A percentile compares a stretch with the other conserved stretches of the same genome.
These are phyloP conservation scores for Noctua janthina DNA, from an alignment of 2,888 invertebrate genomes.

Conservation along the genomic window DNA sequence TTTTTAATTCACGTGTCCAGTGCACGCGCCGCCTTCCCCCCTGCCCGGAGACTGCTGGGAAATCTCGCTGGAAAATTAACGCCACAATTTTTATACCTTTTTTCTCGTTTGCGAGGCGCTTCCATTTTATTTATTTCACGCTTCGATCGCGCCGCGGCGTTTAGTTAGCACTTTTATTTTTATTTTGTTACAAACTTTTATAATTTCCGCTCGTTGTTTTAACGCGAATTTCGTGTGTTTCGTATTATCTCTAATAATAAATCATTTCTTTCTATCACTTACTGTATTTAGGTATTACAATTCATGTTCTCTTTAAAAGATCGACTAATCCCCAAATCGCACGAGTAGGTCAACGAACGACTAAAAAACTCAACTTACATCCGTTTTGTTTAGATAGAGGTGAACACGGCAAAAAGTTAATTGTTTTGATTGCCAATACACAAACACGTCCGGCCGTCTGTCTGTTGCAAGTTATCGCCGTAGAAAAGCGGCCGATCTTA, in stretches of 20 bases:
- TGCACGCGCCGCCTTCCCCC: constrained; percentile 84
- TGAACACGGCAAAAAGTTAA: constrained; percentile 87
- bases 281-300: constrained; percentile 27
- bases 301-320: constrained; percentile 15
- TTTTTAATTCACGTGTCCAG: constrained; percentile 90
- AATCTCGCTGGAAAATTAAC: constrained; percentile 90
- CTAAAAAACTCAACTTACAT: constrained; percentile 70
- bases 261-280: constrained; percentile 11
- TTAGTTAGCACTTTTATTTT: constrained; percentile 82
- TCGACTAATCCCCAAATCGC: constrained; percentile 65
- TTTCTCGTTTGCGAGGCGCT: constrained; percentile 84
- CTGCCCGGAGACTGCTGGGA: constrained; percentile 85
- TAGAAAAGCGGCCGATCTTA: constrained; percentile 90
- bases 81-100: constrained; percentile 85
- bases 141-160: constrained; percentile 85
- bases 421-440: constrained; percentile 90
- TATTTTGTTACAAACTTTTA: constrained; percentile 79
- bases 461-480: constrained; percentile 87
- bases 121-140: constrained; percentile 88
- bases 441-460: constrained; percentile 85
- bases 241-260: constrained; percentile 39
- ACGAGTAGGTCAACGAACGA: constrained; percentile 73
- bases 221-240: constrained; percentile 57
- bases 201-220: constrained; percentile 71
- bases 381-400: constrained; percentile 82